Evolutionary conservation across 2,888 invertebrate species (phyloP).

Genomic region (Spilarctia lutea): DNA sequence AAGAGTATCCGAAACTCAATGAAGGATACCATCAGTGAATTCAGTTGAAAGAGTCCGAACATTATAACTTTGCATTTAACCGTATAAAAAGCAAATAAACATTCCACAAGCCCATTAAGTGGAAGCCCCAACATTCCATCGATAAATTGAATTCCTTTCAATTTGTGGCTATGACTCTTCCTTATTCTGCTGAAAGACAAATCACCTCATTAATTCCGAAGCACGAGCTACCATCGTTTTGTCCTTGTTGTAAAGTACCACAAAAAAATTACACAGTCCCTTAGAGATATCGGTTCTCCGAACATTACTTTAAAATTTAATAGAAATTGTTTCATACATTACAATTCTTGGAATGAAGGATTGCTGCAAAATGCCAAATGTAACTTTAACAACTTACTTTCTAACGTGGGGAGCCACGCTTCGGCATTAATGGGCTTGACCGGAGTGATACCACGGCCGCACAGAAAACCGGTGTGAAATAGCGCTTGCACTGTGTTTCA

Average conservation of each 20-base stretch:
- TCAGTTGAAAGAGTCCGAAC: constrained; percentile 28
- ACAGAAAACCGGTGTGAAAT: no score
- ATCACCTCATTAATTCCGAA: constrained; percentile 76
- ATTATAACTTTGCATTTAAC: constrained; percentile 48
- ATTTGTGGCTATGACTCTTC: constrained; percentile 62
- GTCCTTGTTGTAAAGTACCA: constrained; percentile 53
- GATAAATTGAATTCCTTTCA: constrained; percentile 69
- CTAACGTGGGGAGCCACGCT: no score
- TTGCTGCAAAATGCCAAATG: background rate
- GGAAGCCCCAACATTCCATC: constrained; percentile 40
- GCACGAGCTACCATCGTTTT: constrained; percentile 63
- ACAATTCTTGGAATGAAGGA: background rate
- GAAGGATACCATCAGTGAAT: constrained; percentile 38
- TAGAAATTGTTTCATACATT: constrained; percentile 12
- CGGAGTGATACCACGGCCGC: no score
- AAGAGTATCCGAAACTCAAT: constrained; percentile 25
- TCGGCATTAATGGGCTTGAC: no score
- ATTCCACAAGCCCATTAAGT: constrained; percentile 59
- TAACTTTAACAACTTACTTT: no score
- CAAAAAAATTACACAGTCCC: constrained; percentile 38
- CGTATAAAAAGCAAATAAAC: constrained; percentile 60
- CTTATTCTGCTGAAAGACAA: constrained; percentile 64
- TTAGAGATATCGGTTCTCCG: constrained; percentile 25
- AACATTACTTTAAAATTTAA: constrained; percentile 23
- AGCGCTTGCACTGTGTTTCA: no score